Conservation (phyloP, 2,888 invertebrate species). For the Odontocolon sp. region DNA sequence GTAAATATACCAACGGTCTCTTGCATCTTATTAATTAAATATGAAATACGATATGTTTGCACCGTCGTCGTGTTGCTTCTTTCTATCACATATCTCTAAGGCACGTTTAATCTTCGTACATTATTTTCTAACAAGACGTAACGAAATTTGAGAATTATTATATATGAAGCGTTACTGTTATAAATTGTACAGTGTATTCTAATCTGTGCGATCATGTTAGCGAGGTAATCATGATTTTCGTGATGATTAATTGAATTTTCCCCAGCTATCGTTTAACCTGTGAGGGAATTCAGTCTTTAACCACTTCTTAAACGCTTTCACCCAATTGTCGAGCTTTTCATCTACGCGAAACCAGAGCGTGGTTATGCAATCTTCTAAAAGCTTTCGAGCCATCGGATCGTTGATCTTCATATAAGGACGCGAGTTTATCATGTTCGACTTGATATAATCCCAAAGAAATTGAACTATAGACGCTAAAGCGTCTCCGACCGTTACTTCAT, state of each 20-base stretch:
- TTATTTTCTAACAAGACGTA: not conserved
- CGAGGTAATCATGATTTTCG: not conserved
- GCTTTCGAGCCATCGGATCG: not conserved
- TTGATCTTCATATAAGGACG: not conserved
- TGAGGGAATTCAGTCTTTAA: slow-evolving; percentile 25
- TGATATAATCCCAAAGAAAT: slow-evolving; percentile 55
- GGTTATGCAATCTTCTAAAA: slow-evolving; percentile 24
- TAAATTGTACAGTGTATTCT: not conserved
- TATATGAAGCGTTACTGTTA: too few relatives aligned
- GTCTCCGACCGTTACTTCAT: slow-evolving; percentile 23
- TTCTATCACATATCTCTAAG: slow-evolving; percentile 11
- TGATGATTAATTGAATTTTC: not conserved
- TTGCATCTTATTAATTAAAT: not conserved
- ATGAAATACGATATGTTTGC: not conserved
- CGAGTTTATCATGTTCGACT: slow-evolving; percentile 11
- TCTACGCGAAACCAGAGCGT: slow-evolving; percentile 19
- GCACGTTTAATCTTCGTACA: slow-evolving; percentile 1
- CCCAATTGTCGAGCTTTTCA: slow-evolving; percentile 25
- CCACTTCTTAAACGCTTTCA: slow-evolving; percentile 49
- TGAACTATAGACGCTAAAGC: slow-evolving; percentile 29
- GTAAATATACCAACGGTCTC: too few relatives aligned
- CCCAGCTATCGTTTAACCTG: not conserved
- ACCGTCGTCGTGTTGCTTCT: not conserved
- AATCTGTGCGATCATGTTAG: not conserved
- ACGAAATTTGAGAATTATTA: not conserved